phyloP scores from a whole-genome alignment of 2,113 vertebrate genomes.

The Ciconia maguari region DNA sequence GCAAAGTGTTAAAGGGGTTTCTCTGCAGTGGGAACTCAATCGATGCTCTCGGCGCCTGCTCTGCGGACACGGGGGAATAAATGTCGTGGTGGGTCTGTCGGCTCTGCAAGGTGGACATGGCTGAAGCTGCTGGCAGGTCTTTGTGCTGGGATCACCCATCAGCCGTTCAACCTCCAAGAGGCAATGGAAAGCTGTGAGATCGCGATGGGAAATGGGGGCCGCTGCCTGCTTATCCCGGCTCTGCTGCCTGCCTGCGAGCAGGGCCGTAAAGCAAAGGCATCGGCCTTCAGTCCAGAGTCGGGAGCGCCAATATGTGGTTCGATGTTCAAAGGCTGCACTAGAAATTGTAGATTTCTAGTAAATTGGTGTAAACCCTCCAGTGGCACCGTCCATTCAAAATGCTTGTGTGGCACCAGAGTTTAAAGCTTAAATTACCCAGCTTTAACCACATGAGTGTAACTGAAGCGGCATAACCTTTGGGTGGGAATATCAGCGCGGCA shows the following conservation, averaged over 20 bases:
- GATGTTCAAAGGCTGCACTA: not conserved
- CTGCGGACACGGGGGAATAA: not conserved
- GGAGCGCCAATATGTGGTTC: fast-evolving
- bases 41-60: not conserved
- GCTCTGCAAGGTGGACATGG: fast-evolving
- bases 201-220: fast-evolving
- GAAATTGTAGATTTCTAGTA: not conserved
- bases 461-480: not conserved
- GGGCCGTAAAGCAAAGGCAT: fast-evolving
- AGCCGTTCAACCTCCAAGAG: not conserved
- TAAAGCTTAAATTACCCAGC: not conserved
- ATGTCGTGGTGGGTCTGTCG: not conserved
- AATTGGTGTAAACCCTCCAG: not conserved
- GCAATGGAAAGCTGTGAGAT: not conserved
- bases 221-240: not conserved
- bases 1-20: not conserved
- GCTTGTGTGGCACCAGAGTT: not conserved
- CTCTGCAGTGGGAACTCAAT: not conserved
- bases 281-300: fast-evolving
- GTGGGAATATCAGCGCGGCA: fast-evolving
- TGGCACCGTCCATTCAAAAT: not conserved
- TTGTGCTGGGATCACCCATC: not conserved
- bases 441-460: not conserved
- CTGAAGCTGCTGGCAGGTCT: not conserved
- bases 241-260: not conserved